phyloP scores from a whole-genome alignment of 1,140 invertebrate species.

The Nymphalis io region DNA sequence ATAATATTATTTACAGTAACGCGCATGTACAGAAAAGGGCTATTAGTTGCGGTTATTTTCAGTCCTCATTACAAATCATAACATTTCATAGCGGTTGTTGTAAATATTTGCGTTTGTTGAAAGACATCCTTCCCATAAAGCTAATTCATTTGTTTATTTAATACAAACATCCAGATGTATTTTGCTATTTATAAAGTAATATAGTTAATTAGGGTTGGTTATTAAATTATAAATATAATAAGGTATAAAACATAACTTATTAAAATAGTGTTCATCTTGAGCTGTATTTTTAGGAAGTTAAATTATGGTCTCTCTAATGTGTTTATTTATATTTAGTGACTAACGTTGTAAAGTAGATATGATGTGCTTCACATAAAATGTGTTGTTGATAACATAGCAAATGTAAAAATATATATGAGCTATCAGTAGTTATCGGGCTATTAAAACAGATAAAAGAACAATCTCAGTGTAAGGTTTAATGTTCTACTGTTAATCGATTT shows the following conservation, averaged over 20 bases:
- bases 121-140: conserved; percentile 4
- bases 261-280: no score
- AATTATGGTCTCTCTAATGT: neutral
- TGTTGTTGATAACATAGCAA: conserved; percentile 34
- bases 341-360: conserved; percentile 37
- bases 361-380: conserved; percentile 33
- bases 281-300: no score
- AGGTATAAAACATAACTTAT: no score
- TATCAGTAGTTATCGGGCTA: conserved; percentile 40
- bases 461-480: conserved; percentile 20
- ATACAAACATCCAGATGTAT: neutral
- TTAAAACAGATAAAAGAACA: conserved; percentile 44
- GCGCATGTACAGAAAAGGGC: neutral
- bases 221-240: no score
- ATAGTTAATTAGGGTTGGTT: no score
- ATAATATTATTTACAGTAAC: neutral
- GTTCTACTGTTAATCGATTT: conserved; percentile 5
- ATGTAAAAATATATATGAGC: conserved; percentile 33
- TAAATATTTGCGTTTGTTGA: conserved; percentile 20
- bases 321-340: conserved; percentile 16
- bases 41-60: conserved; percentile 21
- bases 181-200: neutral
- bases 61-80: conserved; percentile 35
- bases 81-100: conserved; percentile 27
- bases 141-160: conserved; percentile 1